Percentiles rank a stretch among this genome's conserved stretches.
phyloP scores from a whole-genome alignment of 2,797 vertebrate genomes.

The Tamandua tetradactyla region DNA sequence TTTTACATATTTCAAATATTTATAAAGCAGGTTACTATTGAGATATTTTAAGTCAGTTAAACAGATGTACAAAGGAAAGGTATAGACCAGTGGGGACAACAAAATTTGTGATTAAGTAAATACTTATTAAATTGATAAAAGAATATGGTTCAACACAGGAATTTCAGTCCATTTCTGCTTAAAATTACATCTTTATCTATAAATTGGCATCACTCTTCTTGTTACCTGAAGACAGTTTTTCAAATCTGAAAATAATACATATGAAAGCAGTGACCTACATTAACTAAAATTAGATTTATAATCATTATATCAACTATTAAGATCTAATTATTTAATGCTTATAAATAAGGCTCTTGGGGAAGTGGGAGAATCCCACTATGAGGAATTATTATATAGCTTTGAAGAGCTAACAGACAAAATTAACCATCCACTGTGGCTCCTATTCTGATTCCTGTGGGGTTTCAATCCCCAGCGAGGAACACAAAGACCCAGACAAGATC shows the following conservation, averaged over 20 bases:
- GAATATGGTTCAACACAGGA: constrained; percentile 30
- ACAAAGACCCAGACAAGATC: constrained; percentile 66
- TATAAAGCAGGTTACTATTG: constrained; percentile 50
- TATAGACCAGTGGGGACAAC: neutral
- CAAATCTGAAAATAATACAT: constrained; percentile 40
- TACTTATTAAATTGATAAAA: constrained; percentile 58
- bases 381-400: constrained; percentile 67
- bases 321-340: constrained; percentile 72
- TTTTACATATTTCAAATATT: constrained; percentile 49
- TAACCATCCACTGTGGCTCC: constrained; percentile 75
- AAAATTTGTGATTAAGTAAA: constrained; percentile 62
- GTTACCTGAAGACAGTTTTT: constrained; percentile 46
- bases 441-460: constrained; percentile 73
- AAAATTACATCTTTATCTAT: constrained; percentile 49
- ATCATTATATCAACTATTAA: constrained; percentile 71
- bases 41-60: constrained; percentile 48
- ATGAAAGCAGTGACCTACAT: constrained; percentile 34
- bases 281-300: constrained; percentile 74
- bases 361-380: constrained; percentile 46
- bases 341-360: constrained; percentile 70
- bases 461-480: constrained; percentile 71
- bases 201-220: constrained; percentile 28
- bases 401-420: constrained; percentile 72
- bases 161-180: constrained; percentile 64
- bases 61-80: constrained; percentile 12